Evolutionary conservation across 2,888 invertebrate species (phyloP).

Genomic region (Cephus pygmeus): DNA sequence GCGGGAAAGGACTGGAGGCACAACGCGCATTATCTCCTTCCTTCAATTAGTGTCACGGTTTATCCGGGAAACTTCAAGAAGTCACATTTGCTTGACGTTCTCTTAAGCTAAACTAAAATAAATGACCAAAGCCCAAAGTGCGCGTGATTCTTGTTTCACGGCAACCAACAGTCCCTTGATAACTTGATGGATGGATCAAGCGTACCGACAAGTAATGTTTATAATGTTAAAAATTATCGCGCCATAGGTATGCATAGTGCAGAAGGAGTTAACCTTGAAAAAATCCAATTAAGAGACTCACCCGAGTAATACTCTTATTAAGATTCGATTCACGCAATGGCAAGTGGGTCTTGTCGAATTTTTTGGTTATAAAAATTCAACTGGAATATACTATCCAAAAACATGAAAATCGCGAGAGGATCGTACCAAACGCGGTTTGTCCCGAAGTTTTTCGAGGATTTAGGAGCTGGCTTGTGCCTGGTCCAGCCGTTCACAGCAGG

Average conservation of each 20-base stretch:
- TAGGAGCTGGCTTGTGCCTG: background rate
- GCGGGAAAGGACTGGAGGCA: constrained; percentile 32
- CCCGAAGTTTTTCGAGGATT: background rate
- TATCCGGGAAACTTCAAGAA: constrained; percentile 33
- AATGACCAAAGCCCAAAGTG: background rate
- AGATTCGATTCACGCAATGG: background rate
- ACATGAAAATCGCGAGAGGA: constrained; percentile 13
- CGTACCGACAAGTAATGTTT: background rate
- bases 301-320: background rate
- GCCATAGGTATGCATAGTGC: background rate
- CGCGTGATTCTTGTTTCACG: background rate
- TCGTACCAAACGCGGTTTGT: background rate
- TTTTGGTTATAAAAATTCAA: background rate
- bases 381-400: constrained; percentile 19
- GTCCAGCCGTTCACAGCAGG: background rate
- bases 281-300: background rate
- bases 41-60: constrained; percentile 50
- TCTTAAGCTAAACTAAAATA: background rate
- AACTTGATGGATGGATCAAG: background rate
- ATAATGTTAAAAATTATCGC: background rate
- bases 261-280: background rate
- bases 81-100: constrained; percentile 8
- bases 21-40: constrained; percentile 39
- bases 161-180: background rate
- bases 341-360: background rate